Evolutionary conservation across 2,113 vertebrate species (phyloP).

Genomic region (Heterochromis multidens): DNA sequence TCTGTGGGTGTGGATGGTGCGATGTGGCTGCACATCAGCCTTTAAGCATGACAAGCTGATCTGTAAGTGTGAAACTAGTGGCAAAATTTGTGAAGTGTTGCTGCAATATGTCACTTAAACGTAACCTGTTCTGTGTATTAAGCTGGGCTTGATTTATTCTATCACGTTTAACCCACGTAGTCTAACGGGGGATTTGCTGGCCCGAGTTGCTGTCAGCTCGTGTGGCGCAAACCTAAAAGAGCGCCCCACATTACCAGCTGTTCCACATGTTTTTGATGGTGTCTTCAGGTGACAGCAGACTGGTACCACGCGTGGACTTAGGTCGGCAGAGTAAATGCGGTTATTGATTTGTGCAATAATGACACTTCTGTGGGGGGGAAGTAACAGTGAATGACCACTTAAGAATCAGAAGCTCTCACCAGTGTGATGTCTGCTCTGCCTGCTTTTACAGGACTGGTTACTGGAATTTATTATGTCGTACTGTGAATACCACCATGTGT

Average conservation of each 20-base stretch:
- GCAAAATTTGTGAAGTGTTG: not conserved
- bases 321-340: not conserved
- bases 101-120: not conserved
- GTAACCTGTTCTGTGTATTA: not conserved
- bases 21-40: conserved; percentile 23
- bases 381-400: not conserved
- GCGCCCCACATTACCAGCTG: not conserved
- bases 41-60: not conserved
- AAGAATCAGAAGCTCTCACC: not conserved
- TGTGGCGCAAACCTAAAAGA: not conserved
- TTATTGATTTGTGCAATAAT: not conserved
- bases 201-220: not conserved
- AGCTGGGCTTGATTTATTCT: not conserved
- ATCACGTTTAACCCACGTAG: not conserved
- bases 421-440: not conserved
- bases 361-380: too few relatives aligned
- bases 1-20: conserved; percentile 49
- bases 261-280: not conserved
- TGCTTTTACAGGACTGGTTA: not conserved
- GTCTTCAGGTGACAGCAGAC: not conserved
- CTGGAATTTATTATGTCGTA: not conserved
- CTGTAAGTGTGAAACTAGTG: not conserved
- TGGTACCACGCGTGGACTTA: not conserved
- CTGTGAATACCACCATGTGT: not conserved
- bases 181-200: not conserved